These are phyloP conservation scores for Agriopis marginaria DNA, from an alignment of 2,888 invertebrate genomes.

Conservation along the genomic window DNA sequence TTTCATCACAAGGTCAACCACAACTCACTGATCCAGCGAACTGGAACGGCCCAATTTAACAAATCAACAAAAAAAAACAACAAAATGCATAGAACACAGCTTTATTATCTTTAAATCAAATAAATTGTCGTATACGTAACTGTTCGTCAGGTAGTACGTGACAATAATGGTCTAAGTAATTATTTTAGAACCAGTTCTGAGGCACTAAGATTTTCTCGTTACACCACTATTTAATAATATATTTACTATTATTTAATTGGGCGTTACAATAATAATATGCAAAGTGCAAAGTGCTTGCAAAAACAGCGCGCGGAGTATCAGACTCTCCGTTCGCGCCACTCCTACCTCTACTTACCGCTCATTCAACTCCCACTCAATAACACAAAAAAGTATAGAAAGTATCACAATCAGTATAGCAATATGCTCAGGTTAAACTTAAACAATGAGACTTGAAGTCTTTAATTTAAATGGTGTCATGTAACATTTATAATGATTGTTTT, in stretches of 20 bases:
- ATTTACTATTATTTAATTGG: constrained; percentile 22
- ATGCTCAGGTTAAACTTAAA: constrained; percentile 40
- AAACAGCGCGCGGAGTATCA: not conserved
- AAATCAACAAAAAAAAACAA: constrained; percentile 21
- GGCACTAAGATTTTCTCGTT: constrained; percentile 33
- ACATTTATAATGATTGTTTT: constrained; percentile 28
- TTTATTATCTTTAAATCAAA: constrained; percentile 58
- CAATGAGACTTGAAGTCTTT: constrained; percentile 44
- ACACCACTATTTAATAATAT: not conserved
- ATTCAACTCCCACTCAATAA: not conserved
- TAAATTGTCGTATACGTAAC: constrained; percentile 46
- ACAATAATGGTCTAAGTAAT: constrained; percentile 9
- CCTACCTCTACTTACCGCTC: not conserved
- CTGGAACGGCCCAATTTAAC: no score
- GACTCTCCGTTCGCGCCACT: not conserved
- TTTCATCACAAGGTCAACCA: no score
- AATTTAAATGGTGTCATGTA: constrained; percentile 41
- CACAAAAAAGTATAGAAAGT: constrained; percentile 38
- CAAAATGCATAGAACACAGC: constrained; percentile 47
- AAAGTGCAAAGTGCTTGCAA: no score
- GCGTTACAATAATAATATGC: constrained; percentile 5
- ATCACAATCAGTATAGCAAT: constrained; percentile 46
- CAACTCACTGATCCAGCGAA: no score
- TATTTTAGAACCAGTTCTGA: not conserved
- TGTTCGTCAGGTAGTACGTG: constrained; percentile 48